phyloP scores from a whole-genome alignment of 2,113 vertebrate genomes.

The Dipodomys merriami region DNA sequence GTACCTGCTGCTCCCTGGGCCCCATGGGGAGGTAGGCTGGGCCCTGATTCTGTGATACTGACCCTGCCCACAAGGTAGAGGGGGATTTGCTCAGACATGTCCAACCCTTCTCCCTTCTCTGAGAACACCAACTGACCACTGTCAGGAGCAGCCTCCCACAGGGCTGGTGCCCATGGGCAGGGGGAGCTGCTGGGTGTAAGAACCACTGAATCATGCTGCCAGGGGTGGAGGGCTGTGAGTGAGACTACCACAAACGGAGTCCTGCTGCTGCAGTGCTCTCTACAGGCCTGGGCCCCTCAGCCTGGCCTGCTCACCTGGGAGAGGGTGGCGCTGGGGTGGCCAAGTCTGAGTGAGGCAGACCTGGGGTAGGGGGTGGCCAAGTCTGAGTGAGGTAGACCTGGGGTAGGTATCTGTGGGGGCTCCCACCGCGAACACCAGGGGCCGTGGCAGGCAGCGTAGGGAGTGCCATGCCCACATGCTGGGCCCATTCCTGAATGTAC shows the following conservation, averaged over 20 bases:
- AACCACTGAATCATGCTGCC: fast-evolving
- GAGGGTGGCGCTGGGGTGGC: fast-evolving
- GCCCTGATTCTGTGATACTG: not conserved
- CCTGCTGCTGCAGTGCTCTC: not conserved
- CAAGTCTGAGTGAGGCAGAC: not conserved
- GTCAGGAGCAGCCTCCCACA: fast-evolving
- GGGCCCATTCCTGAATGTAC: not conserved
- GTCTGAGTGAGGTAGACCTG: fast-evolving
- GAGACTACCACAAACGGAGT: not conserved
- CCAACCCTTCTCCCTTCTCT: not conserved
- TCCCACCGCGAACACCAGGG: not conserved
- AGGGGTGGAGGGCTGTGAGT: fast-evolving
- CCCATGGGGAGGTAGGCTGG: fast-evolving
- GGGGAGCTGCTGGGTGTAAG: not conserved
- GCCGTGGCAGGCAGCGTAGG: not conserved
- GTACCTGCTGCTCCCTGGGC: not conserved
- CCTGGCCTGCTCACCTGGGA: not conserved
- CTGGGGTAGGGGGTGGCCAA: fast-evolving
- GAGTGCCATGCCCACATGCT: fast-evolving
- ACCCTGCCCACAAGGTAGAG: too few species aligned
- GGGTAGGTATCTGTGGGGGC: not conserved
- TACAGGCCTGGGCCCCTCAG: not conserved
- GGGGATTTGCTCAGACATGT: fast-evolving
- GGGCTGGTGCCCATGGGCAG: not conserved
- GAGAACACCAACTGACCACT: fast-evolving